phyloP scores from a whole-genome alignment of 2,113 vertebrate genomes.

The Limnothrissa miodon region DNA sequence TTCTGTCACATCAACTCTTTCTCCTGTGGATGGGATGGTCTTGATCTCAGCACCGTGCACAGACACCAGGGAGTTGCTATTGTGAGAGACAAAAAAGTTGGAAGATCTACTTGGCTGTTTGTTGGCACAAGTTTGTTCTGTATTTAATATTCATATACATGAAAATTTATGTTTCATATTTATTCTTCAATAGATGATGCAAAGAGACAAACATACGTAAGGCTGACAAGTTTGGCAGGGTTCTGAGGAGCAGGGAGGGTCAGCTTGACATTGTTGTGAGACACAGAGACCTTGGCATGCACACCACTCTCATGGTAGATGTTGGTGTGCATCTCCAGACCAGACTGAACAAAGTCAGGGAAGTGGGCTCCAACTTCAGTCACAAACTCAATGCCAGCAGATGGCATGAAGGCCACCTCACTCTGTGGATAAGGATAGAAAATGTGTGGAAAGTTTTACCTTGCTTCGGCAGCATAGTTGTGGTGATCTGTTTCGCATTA shows the following conservation, averaged over 20 bases:
- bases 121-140: background rate
- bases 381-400: conserved; percentile 82
- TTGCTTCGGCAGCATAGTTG: background rate
- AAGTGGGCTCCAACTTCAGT: conserved; percentile 78
- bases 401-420: conserved; percentile 82
- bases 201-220: conserved; percentile 70
- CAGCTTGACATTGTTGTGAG: conserved; percentile 72
- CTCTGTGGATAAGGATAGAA: conserved; percentile 56
- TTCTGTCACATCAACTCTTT: conserved; percentile 56
- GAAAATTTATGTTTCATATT: background rate
- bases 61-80: conserved; percentile 80
- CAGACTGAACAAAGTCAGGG: conserved; percentile 79
- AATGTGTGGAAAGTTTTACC: background rate
- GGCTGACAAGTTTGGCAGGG: conserved; percentile 77
- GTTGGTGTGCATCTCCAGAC: conserved; percentile 83
- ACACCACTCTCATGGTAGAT: conserved; percentile 84
- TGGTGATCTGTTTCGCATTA: background rate
- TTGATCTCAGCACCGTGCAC: conserved; percentile 73
- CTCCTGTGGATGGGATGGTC: conserved; percentile 65
- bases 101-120: background rate
- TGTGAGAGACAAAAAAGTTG: conserved; percentile 30
- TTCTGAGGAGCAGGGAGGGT: conserved; percentile 75
- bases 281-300: conserved; percentile 68
- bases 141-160: no score
- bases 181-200: background rate